Base-by-base conservation (phyloP, 2,113 vertebrate species). In the Xenus cinereus region DNA sequence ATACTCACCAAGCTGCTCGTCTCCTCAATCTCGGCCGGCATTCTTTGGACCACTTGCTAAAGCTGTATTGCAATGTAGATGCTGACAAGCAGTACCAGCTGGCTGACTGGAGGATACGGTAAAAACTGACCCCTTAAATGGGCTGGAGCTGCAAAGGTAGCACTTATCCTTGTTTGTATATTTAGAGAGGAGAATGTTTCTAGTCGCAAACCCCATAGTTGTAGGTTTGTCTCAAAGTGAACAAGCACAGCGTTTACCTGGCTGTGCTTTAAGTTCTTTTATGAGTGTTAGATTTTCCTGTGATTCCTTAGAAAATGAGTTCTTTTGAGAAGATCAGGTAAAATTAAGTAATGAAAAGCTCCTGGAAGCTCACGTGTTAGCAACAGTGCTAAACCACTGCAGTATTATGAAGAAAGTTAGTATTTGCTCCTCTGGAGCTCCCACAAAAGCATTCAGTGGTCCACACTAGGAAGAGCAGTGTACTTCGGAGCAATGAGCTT, bases 91-190 rank as follows among this genome's bases (percentile, higher is more conserved):
- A 98, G 90, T 99, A 99, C 95, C 99, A 99, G 96, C 98, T 99
- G 86, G 99, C 99, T 2, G 99, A 99, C 95, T 99, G 99, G 99
- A 98, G 99, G 89, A 98, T 99, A 95, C 99, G 99, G 99, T 99
- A 96, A 97, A 35, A 95, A 97, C 89, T 89, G 54, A 88, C 77
- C 43, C 74, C 41, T 56, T 68, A 22, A n/a, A 51, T 20, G 50
- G 73, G 54, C 76, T 88, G 59, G 54, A 91, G 41, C 90, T 87
- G n/a, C 37, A 69, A 69, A 46, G 35, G 87, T 18, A 74, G 90
- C 79, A 48, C 63, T 93, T 86, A 46, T 1, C 28, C 45, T 39
- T 73, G 22, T 87, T 81, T 75, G 39, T 43, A 11, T 48, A 75
- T 60, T 43, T 81, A 75, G 51, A 46, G 43, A 57, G 64, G 30